Base-by-base conservation (phyloP, 2,888 invertebrate species). In the Salticus scenicus region DNA sequence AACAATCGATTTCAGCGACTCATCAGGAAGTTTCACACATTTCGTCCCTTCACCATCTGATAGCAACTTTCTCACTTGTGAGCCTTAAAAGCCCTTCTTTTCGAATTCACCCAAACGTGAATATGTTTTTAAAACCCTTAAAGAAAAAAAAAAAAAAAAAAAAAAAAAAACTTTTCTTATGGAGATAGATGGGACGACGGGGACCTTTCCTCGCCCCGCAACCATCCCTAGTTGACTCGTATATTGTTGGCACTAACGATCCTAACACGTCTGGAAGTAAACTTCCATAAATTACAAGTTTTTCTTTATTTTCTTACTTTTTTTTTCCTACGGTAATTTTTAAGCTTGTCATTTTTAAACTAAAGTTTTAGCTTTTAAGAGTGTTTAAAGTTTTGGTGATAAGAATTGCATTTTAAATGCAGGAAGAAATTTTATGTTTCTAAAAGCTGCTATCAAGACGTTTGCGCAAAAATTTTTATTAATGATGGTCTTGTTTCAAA, bases 21-120 rank as follows among this genome's bases (percentile, higher is more conserved):
- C 37, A 37, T 37, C 37, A 12, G 7, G 37, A 37, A 47, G 17
- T 2, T 47, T 17, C 42, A 17, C 42, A 2, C 10, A 10, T 17
- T 17, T 1, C 7, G 17, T 2, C 7, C 42, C 17, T 47, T 17
- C 17, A 14, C 17, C 42, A 7, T 2, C 17, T 17, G 42, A 17
- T 17, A 47, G 42, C 17, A 14, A 47, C 42, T 47, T 47, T 47
- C 42, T 17, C 17, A 17, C 42, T 14, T 17, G 17, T 14, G 7
- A 47, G 42, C 42, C 42, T 47, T 47, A 47, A 47, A 47, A 47
- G 42, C 42, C 42, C 17, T 47, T 47, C 42, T 47, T 47, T 47
- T 47, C 42, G 17, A 2, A 47, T 12, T 17, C 42, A 47, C 42
- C 42, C 42, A 47, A 47, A 47, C 42, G 42, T 47, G 42, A 17